Base-by-base conservation (phyloP, 2,888 invertebrate species). In the Tanypteryx hageni region DNA sequence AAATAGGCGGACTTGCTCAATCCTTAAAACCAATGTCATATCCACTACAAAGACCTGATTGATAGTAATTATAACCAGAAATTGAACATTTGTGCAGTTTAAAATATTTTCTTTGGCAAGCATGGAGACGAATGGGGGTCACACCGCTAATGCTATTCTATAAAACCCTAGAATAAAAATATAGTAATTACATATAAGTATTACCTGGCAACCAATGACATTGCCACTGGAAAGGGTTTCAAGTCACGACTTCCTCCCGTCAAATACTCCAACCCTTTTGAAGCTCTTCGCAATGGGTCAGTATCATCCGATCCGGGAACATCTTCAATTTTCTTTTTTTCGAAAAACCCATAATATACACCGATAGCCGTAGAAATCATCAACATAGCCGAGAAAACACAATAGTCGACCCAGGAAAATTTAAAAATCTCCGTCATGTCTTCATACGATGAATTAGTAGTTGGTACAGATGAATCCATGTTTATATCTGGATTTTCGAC, bases 171-270 rank as follows among this genome's bases (percentile, higher is more conserved):
- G 18, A 61, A 61, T 1, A 16, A 18, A 61, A 13, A 7, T 61
- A 16, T 16, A 61, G 61, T 16, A 18, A 18, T 16, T 18, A 61
- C 22, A 8, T 5, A 14, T 7, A 9, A 92, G 92, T 81, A 93
- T 94, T 94, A 97, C 97, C 97, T 98, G 92, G 98, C 98, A 93
- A 98, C 97, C 61, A 98, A 96, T 0, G 98, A 98, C 96, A 98
- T 96, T 59, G 98, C 96, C 92, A 98, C 97, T 7, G 98, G 98
- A 94, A 98, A 96, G 22, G 97, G 96, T 94, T 97, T 96, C 98
- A 98, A 98, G 94, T 97, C 97, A 93, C 98, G 96, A 92, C 97
- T 97, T 44, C 98, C 98, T 14, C 92, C 92, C 92, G 98, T 96
- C 92, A 98, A 96, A 94, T 98, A 98, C 92, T 96, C 96, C 10